Evolutionary conservation across 2,888 invertebrate genomes (phyloP).

Genomic region (Mesodorylaimus sp.): DNA sequence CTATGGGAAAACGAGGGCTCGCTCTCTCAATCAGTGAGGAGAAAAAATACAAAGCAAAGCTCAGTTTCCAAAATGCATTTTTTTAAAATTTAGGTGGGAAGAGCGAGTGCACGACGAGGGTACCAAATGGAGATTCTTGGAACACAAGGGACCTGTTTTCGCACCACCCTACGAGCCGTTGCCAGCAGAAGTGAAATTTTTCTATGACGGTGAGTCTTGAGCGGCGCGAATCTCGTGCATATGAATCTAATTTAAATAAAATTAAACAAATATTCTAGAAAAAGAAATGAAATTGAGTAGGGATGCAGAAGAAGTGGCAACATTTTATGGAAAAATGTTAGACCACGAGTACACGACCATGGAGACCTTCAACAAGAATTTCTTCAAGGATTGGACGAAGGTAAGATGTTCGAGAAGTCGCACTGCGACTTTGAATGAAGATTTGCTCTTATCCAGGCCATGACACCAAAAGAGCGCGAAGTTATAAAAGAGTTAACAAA

Average conservation of each 20-base stretch:
- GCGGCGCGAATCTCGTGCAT: background rate
- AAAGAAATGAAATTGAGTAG: constrained; percentile 57
- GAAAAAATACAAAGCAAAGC: too few relatives aligned
- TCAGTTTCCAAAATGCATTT: too few relatives aligned
- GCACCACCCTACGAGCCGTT: constrained; percentile 78
- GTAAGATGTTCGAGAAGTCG: constrained; percentile 22
- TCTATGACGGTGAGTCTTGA: constrained; percentile 52
- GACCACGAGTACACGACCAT: constrained; percentile 96
- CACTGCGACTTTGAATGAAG: background rate
- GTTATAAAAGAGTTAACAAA: constrained; percentile 70
- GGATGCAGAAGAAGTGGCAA: constrained; percentile 79
- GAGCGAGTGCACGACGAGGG: constrained; percentile 86
- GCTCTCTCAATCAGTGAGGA: too few relatives aligned
- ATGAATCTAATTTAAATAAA: background rate
- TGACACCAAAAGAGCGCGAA: constrained; percentile 68
- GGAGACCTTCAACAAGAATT: constrained; percentile 79
- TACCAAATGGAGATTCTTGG: constrained; percentile 79
- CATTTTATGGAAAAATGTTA: constrained; percentile 90
- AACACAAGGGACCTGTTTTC: constrained; percentile 94
- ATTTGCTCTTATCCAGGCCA: constrained; percentile 38
- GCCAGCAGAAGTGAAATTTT: constrained; percentile 68
- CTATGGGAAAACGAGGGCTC: too few relatives aligned
- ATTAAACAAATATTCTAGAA: constrained; percentile 17
- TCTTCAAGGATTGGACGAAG: constrained; percentile 88
- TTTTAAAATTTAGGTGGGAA: too few relatives aligned